A percentile compares a stretch with the other conserved stretches of the same genome.
Evolutionary conservation across 2,888 invertebrate genomes (phyloP).

Genomic region (Achlya flavicornis): DNA sequence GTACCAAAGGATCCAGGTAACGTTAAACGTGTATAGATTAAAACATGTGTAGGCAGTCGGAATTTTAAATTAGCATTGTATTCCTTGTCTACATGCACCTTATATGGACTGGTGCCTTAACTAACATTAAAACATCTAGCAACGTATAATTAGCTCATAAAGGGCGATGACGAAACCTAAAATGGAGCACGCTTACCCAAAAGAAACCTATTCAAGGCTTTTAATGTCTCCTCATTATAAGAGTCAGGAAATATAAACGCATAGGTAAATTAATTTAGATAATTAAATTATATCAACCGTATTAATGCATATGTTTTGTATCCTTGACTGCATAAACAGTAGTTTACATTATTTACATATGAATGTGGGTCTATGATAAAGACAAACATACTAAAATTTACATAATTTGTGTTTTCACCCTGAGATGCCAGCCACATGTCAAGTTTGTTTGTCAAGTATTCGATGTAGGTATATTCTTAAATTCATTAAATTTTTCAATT

Average conservation of each 20-base stretch:
- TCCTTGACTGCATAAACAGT: not conserved
- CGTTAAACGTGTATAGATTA: conserved; percentile 44
- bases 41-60: not conserved
- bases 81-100: not conserved
- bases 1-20: conserved; percentile 98
- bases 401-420: conserved; percentile 9
- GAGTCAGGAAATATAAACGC: no score
- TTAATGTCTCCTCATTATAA: no score
- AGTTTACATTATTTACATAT: conserved; percentile 5
- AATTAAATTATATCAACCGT: not conserved
- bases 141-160: no score
- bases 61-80: not conserved
- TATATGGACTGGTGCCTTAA: not conserved
- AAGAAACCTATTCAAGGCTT: no score
- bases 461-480: not conserved
- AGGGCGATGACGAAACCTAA: no score
- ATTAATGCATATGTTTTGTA: not conserved
- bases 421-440: not conserved
- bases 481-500: not conserved
- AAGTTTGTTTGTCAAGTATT: not conserved
- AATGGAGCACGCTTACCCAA: no score
- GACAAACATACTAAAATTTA: conserved; percentile 8
- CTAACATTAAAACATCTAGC: not conserved
- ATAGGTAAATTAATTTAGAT: no score
- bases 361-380: not conserved